These are phyloP conservation scores for Dimorphilus gyrociliatus DNA, from an alignment of 2,888 invertebrate species.

Conservation along the genomic window DNA sequence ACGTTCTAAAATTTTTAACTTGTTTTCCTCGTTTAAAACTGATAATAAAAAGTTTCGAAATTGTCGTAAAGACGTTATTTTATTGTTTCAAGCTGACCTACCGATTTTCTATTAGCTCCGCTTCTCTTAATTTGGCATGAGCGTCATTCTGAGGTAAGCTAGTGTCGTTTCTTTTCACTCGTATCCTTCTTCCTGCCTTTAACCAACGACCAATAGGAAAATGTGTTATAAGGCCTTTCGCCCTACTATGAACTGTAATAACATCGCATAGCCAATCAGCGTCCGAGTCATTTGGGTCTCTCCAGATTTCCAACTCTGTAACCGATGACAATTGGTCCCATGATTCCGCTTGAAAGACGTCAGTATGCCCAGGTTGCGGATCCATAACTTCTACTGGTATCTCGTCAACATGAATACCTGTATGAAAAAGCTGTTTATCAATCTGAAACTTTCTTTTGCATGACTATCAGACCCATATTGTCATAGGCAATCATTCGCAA, in stretches of 20 bases:
- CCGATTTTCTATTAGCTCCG: conserved; percentile 31
- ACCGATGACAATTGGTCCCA: conserved; percentile 10
- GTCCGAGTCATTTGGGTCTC: conserved; percentile 29
- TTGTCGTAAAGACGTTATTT: no score
- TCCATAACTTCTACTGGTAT: no score
- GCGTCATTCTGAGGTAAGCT: conserved; percentile 36
- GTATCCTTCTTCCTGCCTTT: conserved; percentile 20
- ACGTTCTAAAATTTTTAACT: no score
- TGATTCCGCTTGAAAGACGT: conserved; percentile 20
- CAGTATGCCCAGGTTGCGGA: conserved; percentile 33
- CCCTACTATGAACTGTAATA: conserved; percentile 19
- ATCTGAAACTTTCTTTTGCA: conserved; percentile 5
- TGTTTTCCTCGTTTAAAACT: no score
- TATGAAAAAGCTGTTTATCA: conserved; percentile 5
- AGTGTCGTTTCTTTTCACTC: conserved; percentile 32
- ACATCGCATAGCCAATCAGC: conserved; percentile 36
- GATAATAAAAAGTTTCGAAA: no score
- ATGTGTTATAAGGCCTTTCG: conserved; percentile 15
- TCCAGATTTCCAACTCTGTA: conserved; percentile 31
- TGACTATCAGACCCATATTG: conserved; percentile 21
- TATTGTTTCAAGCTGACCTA: no score
- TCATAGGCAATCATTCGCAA: conserved; percentile 34
- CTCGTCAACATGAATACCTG: conserved; percentile 3
- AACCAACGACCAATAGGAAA: conserved; percentile 40
- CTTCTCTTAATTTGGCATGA: conserved; percentile 23